Evolutionary conservation across 2,888 invertebrate genomes (phyloP), one percentile per base, ranked within the genome.

Genomic region (Nematopogon swammerdamellus): DNA sequence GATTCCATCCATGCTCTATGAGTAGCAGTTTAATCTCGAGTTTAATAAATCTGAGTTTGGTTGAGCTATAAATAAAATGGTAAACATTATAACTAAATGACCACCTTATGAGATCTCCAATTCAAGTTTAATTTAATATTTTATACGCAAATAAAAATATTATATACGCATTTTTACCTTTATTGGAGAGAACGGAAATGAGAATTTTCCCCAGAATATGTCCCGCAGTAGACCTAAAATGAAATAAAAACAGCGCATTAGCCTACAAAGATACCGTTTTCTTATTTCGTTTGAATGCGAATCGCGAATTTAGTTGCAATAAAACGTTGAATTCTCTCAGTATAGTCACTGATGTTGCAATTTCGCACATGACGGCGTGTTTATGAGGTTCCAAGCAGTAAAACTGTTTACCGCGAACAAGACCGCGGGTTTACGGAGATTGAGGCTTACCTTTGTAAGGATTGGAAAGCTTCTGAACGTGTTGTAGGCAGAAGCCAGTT

Each of bases 181-280:
- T 45, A 79, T 51, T 59, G 77, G 76, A 2, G 79, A 77, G 53
- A 71, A 75, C 1, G 79, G 79, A 58, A 77, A 77, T 43, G 68
- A 66, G 50, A 74, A 72, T 58, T 74, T 66, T 44, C 75, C 77
- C 70, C 70, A 74, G 6, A 77, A 64, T 45, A 77, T 72, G 52
- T 79, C 77, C 61, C 74, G 75, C 57, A 75, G 63, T 30, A 76
- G 68, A 61, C 73, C 77, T 79, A 59, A 48, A 63, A 63, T 50
- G 49, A 46, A 50, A 11, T 19, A 44, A 49, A 55, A 50, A 18
- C 44, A 49, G 48, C 49, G 17, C 11, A 18, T 42, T 44, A 43
- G 44, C 49, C 19, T 19, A 42, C 10, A 46, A 42, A 17, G 17
- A 44, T 10, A 25, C 43, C n/a, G 19, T n/a, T 17, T 47, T n/a